Evolutionary conservation across 92 coral and sea anemone species (phyloP).

Genomic region (Meandrina meandrites): DNA sequence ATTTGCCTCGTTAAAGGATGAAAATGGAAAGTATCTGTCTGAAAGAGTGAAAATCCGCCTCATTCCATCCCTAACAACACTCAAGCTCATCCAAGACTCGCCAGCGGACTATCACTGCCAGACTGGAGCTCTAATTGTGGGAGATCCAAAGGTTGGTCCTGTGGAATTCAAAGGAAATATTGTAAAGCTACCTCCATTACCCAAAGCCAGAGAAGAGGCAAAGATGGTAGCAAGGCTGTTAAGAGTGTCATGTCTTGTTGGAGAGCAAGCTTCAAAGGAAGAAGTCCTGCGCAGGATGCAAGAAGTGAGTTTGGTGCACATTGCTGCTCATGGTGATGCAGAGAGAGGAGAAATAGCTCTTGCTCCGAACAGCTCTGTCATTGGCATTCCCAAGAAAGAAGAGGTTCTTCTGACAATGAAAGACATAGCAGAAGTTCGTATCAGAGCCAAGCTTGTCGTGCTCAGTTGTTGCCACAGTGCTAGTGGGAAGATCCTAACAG

Average conservation of each 20-base stretch:
- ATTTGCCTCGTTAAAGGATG: background rate
- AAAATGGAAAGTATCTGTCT: constrained; percentile 9
- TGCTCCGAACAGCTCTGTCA: constrained; percentile 1
- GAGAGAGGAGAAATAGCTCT: background rate
- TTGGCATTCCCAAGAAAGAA: background rate
- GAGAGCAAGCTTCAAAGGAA: background rate
- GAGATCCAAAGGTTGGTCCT: constrained; percentile 2
- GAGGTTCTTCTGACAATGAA: background rate
- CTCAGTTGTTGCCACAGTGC: background rate
- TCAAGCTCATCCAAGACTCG: background rate
- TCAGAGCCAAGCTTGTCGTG: constrained; percentile 6
- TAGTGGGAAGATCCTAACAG: background rate
- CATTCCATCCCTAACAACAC: constrained; percentile 1
- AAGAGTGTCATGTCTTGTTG: background rate
- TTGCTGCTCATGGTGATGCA: background rate
- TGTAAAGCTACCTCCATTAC: background rate
- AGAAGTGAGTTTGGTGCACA: background rate
- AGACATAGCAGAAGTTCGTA: background rate
- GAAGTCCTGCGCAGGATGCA: background rate
- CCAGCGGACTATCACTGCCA: background rate
- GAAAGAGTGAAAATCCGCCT: constrained; percentile 1
- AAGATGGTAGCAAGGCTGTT: background rate
- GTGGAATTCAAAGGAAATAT: background rate
- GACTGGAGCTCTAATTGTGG: background rate
- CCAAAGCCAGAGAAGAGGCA: background rate